Conservation (phyloP, 2,113 vertebrate species). For the Tor tambroides region DNA sequence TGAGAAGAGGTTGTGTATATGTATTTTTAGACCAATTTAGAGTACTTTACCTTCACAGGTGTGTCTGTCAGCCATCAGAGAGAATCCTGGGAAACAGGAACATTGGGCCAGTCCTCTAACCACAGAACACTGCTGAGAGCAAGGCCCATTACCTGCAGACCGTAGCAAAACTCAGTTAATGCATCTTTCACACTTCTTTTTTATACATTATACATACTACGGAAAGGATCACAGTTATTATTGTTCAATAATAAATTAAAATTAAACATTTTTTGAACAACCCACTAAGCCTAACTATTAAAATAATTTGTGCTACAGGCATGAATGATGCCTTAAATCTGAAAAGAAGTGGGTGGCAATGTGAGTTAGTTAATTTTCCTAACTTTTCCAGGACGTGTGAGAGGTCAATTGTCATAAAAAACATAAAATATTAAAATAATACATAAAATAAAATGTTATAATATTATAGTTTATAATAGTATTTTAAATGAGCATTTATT, state of each 20-base stretch:
- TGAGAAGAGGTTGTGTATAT: background rate
- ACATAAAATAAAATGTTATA: too few relatives aligned
- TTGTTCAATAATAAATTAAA: background rate
- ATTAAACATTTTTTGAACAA: background rate
- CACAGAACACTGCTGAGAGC: conserved; percentile 80
- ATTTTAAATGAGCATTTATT: too few relatives aligned
- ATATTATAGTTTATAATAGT: too few relatives aligned
- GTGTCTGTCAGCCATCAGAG: conserved; percentile 79
- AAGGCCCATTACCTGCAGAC: conserved; percentile 80
- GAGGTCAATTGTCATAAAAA: too few relatives aligned
- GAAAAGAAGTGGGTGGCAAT: too few relatives aligned
- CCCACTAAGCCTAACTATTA: background rate
- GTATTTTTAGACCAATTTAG: background rate
- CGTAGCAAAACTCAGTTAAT: background rate
- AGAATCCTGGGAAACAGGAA: conserved; percentile 87
- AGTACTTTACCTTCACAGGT: conserved; percentile 85
- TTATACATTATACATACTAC: background rate
- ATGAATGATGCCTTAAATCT: too few relatives aligned
- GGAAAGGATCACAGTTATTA: background rate
- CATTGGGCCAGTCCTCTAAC: conserved; percentile 73
- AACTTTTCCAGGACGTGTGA: too few relatives aligned
- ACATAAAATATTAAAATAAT: too few relatives aligned
- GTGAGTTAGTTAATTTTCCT: too few relatives aligned
- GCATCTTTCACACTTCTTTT: conserved; percentile 1
- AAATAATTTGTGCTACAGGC: background rate